Evolutionary conservation across 1,140 invertebrate species (phyloP), one percentile per base, ranked within the genome.

Genomic region (Habropoda laboriosa): DNA sequence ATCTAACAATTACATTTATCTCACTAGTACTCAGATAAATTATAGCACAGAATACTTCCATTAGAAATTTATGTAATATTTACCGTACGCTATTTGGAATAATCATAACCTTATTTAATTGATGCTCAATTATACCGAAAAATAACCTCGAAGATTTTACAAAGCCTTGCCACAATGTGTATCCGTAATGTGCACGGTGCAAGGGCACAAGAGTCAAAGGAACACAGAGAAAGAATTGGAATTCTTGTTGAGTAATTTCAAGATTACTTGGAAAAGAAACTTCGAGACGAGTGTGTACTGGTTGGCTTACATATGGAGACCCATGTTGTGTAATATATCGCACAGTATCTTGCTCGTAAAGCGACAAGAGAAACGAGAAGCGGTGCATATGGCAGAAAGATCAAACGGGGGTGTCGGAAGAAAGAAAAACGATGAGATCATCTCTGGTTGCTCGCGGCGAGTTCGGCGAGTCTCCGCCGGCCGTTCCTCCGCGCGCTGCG

Each of bases 391-490:
- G 87, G 80, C 79, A 78, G 82, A 89, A 89, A 90, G 89, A 90
- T 91, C 86, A 85, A 86, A 87, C 80, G 68, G 82, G 89, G 86
- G 83, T 90, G 89, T 89, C 86, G 86, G 87, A 89, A 87, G 88
- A 82, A 55, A 86, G 78, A 72, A 79, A 85, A 87, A 81, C 78
- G 88, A 90, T 92, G 90, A 91, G 87, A 88, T 92, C 91, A 91
- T 89, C 87, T 78, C 45, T 77, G 53, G 24, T 57, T n/a, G 74
- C 24, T 45, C 47, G 40, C n/a, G 10, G 51, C 24, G 40, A 32
- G 64, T 27, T 38, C 58, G 38, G 58, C 30, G 27, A 27, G 40
- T 60, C 60, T 35, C 66, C 5, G 47, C 40, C 45, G 61, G 38
- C 5, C 30, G 35, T 64, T 53, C 6, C 42, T 38, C 30, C n/a